Percentiles rank a stretch among this genome's conserved stretches.
Conservation (phyloP, 2,113 vertebrate genomes). For the Ginglymostoma cirratum region DNA sequence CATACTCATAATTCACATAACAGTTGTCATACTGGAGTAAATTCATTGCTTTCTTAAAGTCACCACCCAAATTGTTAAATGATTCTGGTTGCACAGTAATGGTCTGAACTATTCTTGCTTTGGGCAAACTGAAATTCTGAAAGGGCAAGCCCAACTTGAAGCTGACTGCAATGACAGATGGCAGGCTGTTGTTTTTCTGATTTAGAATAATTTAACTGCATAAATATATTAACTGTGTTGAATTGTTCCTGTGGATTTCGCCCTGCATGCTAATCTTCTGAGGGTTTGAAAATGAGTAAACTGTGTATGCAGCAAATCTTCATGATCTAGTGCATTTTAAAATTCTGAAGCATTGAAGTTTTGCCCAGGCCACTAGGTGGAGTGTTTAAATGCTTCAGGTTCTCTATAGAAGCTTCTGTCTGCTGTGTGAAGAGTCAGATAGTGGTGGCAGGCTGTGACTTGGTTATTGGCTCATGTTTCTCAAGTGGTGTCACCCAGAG, state of each 20-base stretch:
- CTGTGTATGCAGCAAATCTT: not conserved
- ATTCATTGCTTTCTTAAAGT: constrained; percentile 2
- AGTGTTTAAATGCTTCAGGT: not conserved
- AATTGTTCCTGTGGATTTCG: not conserved
- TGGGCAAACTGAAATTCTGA: not conserved
- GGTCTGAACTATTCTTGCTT: not conserved
- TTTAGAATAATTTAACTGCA: constrained; percentile 33
- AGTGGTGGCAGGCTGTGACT: not conserved
- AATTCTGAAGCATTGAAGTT: not conserved
- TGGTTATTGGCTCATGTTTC: not conserved
- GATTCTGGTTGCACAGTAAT: not conserved
- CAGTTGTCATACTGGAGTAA: not conserved
- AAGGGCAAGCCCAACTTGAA: constrained; percentile 29
- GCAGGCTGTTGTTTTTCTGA: constrained; percentile 5
- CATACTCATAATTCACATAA: not conserved
- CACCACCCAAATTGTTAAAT: not conserved
- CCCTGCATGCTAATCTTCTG: constrained; percentile 26
- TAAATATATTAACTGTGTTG: constrained; percentile 32
- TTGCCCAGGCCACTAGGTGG: not conserved
- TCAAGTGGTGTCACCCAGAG: not conserved
- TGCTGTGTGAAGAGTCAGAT: not conserved
- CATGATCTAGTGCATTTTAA: not conserved
- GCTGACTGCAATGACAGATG: constrained; percentile 23
- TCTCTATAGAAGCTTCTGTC: not conserved
- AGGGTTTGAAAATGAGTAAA: not conserved